Base-by-base conservation (phyloP, 2,797 vertebrate genomes). In the Arnoldichthys spilopterus region DNA sequence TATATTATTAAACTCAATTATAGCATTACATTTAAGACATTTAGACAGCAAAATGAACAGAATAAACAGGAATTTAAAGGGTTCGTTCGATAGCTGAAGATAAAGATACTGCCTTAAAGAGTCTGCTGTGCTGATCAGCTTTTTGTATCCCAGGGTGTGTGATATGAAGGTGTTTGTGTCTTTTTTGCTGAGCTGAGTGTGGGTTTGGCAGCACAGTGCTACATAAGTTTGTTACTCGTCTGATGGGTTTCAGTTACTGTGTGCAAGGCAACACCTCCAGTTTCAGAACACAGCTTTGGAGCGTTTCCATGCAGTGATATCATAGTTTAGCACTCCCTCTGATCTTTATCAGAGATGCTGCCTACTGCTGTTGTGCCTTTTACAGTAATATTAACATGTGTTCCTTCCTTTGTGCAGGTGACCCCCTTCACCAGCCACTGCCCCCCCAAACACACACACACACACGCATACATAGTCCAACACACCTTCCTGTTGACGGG, bases 301-400 rank as follows among this genome's bases (percentile, higher is more conserved):
- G 72, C 51, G 58, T 81, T 83, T 84, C 78, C 83, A 83, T 49
- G n/a, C 70, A 77, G 47, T 83, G 85, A 87, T 70, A 83, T 85
- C 81, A 80, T 77, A 78, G 79, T 77, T 76, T 59, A 72, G 51
- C 74, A 40, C 58, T 79, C 56, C 75, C 64, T 70, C 71, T 34
- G 81, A 87, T 82, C 77, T 63, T 85, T 82, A 87, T 91, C 86
- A 85, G 86, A 81, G 59, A 68, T 45, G 74, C 75, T 66, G 34
- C 40, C 53, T 78, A 71, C 59, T 76, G 68, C 67, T 62, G 69
- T 68, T 72, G 72, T 47, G 66, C 81, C 80, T 82, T 82, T 81
- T 85, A 78, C 84, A 83, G 83, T 85, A 80, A 86, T 81, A 79
- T 81, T 68, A 81, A 76, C 68, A 83, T 37, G 26, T 77, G 28